Evolutionary conservation across 2,797 vertebrate species (phyloP), one percentile per base, ranked within the genome.

Genomic region (Limosa lapponica): DNA sequence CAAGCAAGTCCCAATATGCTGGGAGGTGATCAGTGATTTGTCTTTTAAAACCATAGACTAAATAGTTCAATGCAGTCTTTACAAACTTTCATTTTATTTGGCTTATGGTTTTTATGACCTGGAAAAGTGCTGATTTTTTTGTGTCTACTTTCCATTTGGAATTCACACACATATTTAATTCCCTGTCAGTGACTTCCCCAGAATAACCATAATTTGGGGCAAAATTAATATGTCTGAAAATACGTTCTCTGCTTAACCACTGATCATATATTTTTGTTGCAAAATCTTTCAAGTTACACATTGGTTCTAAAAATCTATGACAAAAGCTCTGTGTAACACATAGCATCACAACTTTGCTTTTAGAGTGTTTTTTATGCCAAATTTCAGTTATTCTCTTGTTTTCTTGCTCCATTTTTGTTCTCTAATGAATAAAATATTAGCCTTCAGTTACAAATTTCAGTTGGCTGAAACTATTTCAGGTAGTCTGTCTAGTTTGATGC

Each of bases 1-100:
- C 61, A 34, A 46, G 41, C 71, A 72, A 93, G 49, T 81, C 43
- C 41, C 82, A 85, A 2, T 78, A 72, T 95, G 83, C 85, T 89
- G 77, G 46, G 93, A 92, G 77, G 66, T 88, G 95, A 89, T 77
- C 81, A 39, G 86, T 91, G 95, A 94, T 91, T 88, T 93, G 70
- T 94, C 75, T 96, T 95, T 75, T 89, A 90, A 87, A 93, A 85
- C 8, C 30, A 71, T 16, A 90, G 80, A 92, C 79, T 90, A 92
- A 95, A 91, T 96, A 92, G 34, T 88, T 74, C 84, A 91, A 28
- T 15, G 5, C 43, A 90, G 79, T 77, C 92, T 95, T 94, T 92
- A 75, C 84, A 94, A 91, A 95, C 55, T 91, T 90, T 36, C 27
- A 3, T 92, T 93, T 94, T 80, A 72, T 90, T 94, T 94, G 30